These are phyloP conservation scores for Galaxea fascicularis DNA, from an alignment of 92 coral and sea anemone genomes.

Conservation along the genomic window DNA sequence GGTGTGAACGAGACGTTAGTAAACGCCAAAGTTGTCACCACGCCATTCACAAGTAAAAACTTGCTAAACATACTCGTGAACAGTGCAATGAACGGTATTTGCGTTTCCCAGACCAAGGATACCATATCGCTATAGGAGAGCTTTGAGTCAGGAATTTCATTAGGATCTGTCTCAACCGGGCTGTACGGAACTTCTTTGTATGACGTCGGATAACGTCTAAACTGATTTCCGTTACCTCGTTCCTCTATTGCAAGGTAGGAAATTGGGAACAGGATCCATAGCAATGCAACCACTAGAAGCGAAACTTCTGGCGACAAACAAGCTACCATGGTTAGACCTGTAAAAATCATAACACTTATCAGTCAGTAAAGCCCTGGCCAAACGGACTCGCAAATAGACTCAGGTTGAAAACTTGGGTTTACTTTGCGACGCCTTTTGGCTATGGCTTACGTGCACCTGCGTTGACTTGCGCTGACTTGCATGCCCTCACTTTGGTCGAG, in stretches of 20 bases:
- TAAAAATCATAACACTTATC: no score
- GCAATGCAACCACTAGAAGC: background rate
- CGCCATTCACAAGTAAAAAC: background rate
- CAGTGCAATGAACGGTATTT: background rate
- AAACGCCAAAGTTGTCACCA: constrained; percentile 6
- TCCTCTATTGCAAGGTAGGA: constrained; percentile 1
- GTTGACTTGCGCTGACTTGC: no score
- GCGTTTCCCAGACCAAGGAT: constrained; percentile 2
- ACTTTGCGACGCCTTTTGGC: no score
- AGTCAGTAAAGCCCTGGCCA: background rate
- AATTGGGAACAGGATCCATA: constrained; percentile 18
- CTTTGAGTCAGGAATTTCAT: background rate
- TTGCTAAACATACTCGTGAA: background rate
- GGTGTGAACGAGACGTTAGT: background rate
- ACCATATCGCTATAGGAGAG: background rate
- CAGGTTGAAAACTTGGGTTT: no score
- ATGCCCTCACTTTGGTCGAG: no score
- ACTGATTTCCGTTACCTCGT: background rate
- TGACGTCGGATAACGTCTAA: background rate
- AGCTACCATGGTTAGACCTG: constrained; percentile 12
- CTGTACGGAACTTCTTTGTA: constrained; percentile 21
- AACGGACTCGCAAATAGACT: no score
- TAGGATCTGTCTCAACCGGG: background rate
- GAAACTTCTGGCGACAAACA: constrained; percentile 21
- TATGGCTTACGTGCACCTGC: no score